A percentile compares a stretch with the other conserved stretches of the same genome.
These are phyloP conservation scores for Vultur gryphus DNA, from an alignment of 2,797 vertebrate genomes.

Conservation along the genomic window DNA sequence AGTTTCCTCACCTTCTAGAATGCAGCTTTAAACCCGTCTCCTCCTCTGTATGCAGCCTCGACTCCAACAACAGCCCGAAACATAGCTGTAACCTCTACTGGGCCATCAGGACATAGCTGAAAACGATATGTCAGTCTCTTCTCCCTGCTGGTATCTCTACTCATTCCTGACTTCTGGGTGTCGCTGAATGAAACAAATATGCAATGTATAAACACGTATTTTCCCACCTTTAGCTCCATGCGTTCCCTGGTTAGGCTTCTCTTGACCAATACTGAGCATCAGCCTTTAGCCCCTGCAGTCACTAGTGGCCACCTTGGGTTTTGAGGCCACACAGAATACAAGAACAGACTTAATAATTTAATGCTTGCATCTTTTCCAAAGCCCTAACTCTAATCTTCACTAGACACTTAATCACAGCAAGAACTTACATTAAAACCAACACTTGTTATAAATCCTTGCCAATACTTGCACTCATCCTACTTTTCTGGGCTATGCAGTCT, in stretches of 20 bases:
- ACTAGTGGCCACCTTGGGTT: no score
- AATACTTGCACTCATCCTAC: constrained; percentile 1
- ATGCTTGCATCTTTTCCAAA: not conserved
- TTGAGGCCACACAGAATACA: not conserved
- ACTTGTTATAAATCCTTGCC: constrained; percentile 33
- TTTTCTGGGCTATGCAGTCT: not conserved
- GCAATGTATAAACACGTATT: not conserved
- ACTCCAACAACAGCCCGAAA: not conserved
- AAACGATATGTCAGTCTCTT: fast-evolving
- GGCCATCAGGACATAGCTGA: not conserved
- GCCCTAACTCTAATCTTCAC: not conserved
- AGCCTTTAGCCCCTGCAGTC: not conserved
- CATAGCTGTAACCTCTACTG: not conserved
- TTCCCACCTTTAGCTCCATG: not conserved
- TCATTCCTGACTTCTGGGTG: not conserved
- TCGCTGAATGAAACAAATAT: not conserved
- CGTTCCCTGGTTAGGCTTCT: not conserved
- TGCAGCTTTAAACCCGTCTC: not conserved
- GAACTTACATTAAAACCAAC: not conserved
- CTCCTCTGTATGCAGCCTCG: not conserved
- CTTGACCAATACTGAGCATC: not conserved
- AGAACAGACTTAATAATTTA: not conserved
- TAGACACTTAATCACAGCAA: constrained; percentile 1
- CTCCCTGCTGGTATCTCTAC: not conserved
- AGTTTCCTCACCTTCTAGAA: not conserved